phyloP scores from a whole-genome alignment of 2,888 invertebrate genomes.

The Arctia plantaginis region DNA sequence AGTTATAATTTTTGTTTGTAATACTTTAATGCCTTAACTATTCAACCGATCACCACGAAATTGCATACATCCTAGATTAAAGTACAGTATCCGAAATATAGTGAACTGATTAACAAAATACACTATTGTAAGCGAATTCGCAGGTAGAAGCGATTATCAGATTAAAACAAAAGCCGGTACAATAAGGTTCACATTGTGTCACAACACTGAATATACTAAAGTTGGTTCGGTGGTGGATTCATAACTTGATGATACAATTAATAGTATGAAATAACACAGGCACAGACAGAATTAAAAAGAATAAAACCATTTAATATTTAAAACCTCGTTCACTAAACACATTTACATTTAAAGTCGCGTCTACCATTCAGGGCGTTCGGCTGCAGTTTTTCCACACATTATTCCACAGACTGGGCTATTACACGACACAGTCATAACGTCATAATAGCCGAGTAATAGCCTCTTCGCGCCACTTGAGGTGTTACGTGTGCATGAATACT shows the following conservation, averaged over 20 bases:
- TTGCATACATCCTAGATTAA: too few relatives aligned
- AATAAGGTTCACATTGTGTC: neutral
- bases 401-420: conserved; percentile 56
- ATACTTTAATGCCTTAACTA: too few relatives aligned
- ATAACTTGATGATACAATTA: neutral
- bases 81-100: too few relatives aligned
- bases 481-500: conserved; percentile 66
- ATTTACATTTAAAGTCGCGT: conserved; percentile 8
- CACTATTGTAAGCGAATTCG: neutral
- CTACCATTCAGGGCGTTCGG: conserved; percentile 32
- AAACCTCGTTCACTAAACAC: conserved; percentile 4
- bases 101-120: too few relatives aligned
- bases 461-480: conserved; percentile 60
- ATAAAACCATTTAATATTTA: neutral
- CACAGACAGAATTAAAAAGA: neutral
- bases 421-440: conserved; percentile 58
- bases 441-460: conserved; percentile 64
- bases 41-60: too few relatives aligned
- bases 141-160: neutral
- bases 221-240: too few relatives aligned
- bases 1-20: too few relatives aligned
- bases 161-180: neutral
- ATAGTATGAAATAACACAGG: neutral
- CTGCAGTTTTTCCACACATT: conserved; percentile 63
- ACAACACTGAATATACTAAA: neutral